Evolutionary conservation across 2,113 vertebrate genomes (phyloP), one percentile per base, ranked within the genome.

Genomic region (Leuciscus idus): DNA sequence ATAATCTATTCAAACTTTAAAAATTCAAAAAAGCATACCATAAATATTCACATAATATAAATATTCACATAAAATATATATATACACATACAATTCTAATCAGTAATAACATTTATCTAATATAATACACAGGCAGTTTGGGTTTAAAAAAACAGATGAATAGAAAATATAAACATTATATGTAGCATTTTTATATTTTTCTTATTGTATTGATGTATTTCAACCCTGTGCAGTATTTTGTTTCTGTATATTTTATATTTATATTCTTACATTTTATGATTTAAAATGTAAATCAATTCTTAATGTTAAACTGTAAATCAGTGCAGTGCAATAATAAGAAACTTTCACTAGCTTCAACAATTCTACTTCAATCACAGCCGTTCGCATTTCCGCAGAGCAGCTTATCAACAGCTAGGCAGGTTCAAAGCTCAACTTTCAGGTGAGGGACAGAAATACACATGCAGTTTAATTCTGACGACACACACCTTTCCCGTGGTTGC

Each of bases 401-500:
- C 43, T 23, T 70, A 52, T 50, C 23, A 33, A 26, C 39, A 52
- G 39, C 4, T 4, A 68, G 59, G 1, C 13, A 4, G 2, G n/a
- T 3, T 66, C 11, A 52, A 68, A 81, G 3, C 39, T 11, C 12
- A 46, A 62, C 33, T 46, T 46, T 26, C 12, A 39, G 30, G 3
- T 61, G 8, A 30, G 28, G 19, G 75, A 76, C 57, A 43, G 36
- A 77, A 62, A 61, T 17, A 59, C 48, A 48, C 33, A 73, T 1
- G 52, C 57, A 39, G 33, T 39, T 39, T 21, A 19, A 23, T 72
- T 26, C 59, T 78, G 39, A 39, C 10, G 33, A 43, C 26, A 57
- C 85, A 5, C 90, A 96, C 98, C 97, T 99, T 99, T 93, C 97
- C 98, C 64, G 98, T 98, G 66, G 98, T 99, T 2, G 95, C 95